A percentile compares a stretch with the other conserved stretches of the same genome.
Conservation (phyloP, 2,888 invertebrate species). For the Drosophila sordidula region DNA sequence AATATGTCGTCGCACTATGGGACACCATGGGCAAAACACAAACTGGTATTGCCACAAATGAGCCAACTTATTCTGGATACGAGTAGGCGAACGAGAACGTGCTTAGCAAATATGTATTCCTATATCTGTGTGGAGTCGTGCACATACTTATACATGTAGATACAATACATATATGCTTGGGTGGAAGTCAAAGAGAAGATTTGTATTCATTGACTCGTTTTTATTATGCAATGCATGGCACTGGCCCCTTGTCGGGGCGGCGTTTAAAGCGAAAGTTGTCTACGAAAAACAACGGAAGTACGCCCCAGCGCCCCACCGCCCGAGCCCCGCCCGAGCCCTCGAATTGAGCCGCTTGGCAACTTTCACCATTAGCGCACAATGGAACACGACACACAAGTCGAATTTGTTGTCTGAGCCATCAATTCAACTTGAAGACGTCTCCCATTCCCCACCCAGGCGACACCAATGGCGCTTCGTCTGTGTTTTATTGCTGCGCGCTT, state of each 20-base stretch:
- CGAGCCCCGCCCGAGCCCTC: constrained; percentile 27
- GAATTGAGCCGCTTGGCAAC: constrained; percentile 70
- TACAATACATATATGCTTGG: no score
- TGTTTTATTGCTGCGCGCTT: constrained; percentile 80
- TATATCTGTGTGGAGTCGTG: background rate
- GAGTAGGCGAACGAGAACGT: background rate
- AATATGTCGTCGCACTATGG: constrained; percentile 64
- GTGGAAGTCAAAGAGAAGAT: constrained; percentile 6
- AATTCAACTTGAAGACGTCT: constrained; percentile 75
- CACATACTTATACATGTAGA: background rate
- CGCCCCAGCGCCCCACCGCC: constrained; percentile 40
- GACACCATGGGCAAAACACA: constrained; percentile 46
- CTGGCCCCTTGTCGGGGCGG: constrained; percentile 50
- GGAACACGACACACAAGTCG: constrained; percentile 73
- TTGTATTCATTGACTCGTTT: constrained; percentile 27
- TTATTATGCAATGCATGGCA: constrained; percentile 17
- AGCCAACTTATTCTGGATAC: background rate
- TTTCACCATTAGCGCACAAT: constrained; percentile 80
- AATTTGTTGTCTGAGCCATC: constrained; percentile 80
- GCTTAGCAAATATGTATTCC: background rate
- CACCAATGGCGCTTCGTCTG: constrained; percentile 54
- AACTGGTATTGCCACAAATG: constrained; percentile 17
- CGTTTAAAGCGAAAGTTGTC: constrained; percentile 68
- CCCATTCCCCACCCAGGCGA: constrained; percentile 16
- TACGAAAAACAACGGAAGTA: constrained; percentile 72